These are phyloP conservation scores for Blastobasis lacticolella DNA, from an alignment of 2,888 invertebrate species.

Conservation along the genomic window DNA sequence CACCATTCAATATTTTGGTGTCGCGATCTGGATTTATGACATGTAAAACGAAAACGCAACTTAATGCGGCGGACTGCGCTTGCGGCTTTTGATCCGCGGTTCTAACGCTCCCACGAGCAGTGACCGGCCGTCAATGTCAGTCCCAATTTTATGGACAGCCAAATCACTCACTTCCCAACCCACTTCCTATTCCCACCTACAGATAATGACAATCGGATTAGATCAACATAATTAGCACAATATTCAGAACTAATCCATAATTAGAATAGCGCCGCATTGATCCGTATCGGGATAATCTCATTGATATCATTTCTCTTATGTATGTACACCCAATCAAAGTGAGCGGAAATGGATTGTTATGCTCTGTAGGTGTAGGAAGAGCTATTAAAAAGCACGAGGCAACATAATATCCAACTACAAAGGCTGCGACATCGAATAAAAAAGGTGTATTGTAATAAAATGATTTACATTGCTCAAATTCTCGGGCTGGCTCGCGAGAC, in stretches of 20 bases:
- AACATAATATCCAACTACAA: conserved; percentile 44
- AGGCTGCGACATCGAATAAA: conserved; percentile 52
- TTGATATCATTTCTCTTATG: background rate
- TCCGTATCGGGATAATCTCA: background rate
- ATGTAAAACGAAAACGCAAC: conserved; percentile 52
- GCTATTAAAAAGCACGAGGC: conserved; percentile 39
- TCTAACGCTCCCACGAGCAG: too few relatives aligned
- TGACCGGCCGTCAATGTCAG: too few relatives aligned
- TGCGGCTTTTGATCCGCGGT: background rate
- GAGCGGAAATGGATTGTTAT: conserved; percentile 27
- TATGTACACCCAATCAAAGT: background rate
- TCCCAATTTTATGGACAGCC: too few relatives aligned
- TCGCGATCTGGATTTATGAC: conserved; percentile 69
- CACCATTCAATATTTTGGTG: conserved; percentile 73
- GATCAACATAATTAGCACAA: background rate
- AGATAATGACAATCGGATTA: background rate
- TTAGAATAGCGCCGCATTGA: background rate
- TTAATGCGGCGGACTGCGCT: conserved; percentile 17
- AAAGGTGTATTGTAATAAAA: conserved; percentile 64
- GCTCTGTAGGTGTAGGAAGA: conserved; percentile 25
- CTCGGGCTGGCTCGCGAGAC: conserved; percentile 52
- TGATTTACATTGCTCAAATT: conserved; percentile 71
- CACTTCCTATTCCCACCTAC: background rate
- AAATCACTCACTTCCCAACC: too few relatives aligned
- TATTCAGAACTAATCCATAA: conserved; percentile 1